Conservation (phyloP, 2,888 invertebrate genomes). For the Trichopoda pennipes region DNA sequence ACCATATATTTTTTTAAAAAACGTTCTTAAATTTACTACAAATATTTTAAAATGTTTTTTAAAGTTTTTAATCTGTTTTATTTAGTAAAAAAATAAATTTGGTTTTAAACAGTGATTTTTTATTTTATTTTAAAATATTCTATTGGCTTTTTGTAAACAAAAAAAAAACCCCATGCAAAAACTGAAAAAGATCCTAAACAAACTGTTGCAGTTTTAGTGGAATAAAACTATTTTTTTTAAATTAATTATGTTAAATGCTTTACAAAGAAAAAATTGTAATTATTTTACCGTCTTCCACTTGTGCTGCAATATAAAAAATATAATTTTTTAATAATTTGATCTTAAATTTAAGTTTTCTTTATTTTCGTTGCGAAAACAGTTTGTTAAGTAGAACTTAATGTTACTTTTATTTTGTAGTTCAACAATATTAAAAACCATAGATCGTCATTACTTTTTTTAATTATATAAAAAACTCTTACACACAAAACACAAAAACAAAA, state of each 20-base stretch:
- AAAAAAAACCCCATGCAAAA: constrained; percentile 29
- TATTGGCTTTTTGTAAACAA: background rate
- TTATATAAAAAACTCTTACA: constrained; percentile 21
- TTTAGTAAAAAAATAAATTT: constrained; percentile 44
- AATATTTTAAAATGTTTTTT: constrained; percentile 61
- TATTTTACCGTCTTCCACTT: constrained; percentile 76
- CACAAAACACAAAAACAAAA: constrained; percentile 52
- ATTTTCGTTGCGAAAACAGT: constrained; percentile 33
- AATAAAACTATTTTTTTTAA: constrained; percentile 54
- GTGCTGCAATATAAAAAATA: constrained; percentile 75
- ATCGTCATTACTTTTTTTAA: constrained; percentile 59
- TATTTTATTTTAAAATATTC: background rate
- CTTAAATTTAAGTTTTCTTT: constrained; percentile 44
- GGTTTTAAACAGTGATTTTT: constrained; percentile 21
- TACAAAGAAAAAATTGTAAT: constrained; percentile 48
- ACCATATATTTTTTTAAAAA: constrained; percentile 33
- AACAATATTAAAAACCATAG: constrained; percentile 62
- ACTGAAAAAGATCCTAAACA: constrained; percentile 43
- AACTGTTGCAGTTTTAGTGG: constrained; percentile 70
- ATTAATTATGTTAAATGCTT: constrained; percentile 56
- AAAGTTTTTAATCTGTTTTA: constrained; percentile 65
- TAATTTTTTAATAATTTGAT: constrained; percentile 58
- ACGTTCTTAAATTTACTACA: constrained; percentile 26
- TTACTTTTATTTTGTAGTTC: constrained; percentile 58
- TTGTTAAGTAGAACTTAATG: constrained; percentile 30